These are phyloP conservation scores for Chrysaora quinquecirrha DNA, from an alignment of 30 jellyfish, hydroid and myxozoan species.

Conservation along the genomic window DNA sequence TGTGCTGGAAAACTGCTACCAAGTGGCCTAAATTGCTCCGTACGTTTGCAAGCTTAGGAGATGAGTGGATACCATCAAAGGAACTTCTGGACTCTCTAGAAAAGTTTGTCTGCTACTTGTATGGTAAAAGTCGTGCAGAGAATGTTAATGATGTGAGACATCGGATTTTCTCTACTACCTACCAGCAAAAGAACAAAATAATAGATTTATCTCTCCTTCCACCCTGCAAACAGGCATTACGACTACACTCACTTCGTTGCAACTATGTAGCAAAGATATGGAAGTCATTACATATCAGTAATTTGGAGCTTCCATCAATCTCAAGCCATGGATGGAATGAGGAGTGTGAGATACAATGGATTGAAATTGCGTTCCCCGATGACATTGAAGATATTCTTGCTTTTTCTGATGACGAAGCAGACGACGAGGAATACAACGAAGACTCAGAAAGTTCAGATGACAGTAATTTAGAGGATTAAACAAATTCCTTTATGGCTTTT, in stretches of 20 bases:
- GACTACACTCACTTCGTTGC: neutral
- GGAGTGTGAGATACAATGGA: neutral
- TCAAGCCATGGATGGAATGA: constrained; percentile 1
- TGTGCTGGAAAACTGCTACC: neutral
- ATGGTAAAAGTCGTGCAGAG: neutral
- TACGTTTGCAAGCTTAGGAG: neutral
- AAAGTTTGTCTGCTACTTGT: neutral
- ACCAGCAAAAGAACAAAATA: constrained; percentile 11
- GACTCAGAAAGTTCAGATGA: too few species aligned
- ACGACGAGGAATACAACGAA: too few species aligned
- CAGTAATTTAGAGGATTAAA: too few species aligned
- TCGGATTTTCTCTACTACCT: neutral
- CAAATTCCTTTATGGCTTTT: too few species aligned
- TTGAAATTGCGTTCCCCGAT: neutral
- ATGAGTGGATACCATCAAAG: neutral
- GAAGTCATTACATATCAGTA: too few species aligned
- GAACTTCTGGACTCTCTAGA: neutral
- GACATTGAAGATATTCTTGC: neutral
- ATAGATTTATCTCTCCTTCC: constrained; percentile 26
- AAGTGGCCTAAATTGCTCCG: neutral
- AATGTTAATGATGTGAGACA: neutral
- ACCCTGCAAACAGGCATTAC: constrained; percentile 4
- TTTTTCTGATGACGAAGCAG: too few species aligned
- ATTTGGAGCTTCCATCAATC: neutral
- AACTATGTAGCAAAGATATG: constrained; percentile 10